Base-by-base conservation (phyloP, 2,888 invertebrate genomes). In the Hololepta plana region DNA sequence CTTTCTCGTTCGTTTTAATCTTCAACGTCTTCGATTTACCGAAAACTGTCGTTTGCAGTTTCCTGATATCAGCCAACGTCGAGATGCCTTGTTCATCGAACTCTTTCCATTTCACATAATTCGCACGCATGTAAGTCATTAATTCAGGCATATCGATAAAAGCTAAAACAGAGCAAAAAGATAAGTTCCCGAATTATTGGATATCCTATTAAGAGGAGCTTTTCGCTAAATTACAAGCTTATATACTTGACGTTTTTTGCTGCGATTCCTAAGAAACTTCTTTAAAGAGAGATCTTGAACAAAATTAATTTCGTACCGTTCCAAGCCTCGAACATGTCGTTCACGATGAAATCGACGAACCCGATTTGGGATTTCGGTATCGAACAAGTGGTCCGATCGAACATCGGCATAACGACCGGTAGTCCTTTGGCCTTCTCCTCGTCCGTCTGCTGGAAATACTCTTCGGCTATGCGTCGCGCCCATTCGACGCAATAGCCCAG, bases 321-420 rank as follows among this genome's bases (percentile, higher is more conserved):
- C 91, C 93, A 96, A 15, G 88, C 85, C 47, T 91, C 88, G 62
- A 95, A 87, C 87, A 96, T 91, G 47, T 91, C 91, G 42, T 84
- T 84, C 43, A 95, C 90, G 48, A 96, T 96, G 59, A 81, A 91
- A 56, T 96, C 96, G 36, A 93, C 81, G 58, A 96, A 96, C 30
- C 91, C 90, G 44, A 90, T 87, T 62, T 96, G 96, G 32, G 93
- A 90, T 58, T 91, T 85, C 27, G 96, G 93, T 49, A 98, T 85
- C 45, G 91, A 93, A 59, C 95, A 95, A 2, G 84, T 76, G 32
- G 72, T 67, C 39, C 93, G 70, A 57, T 96, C 95, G 56, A 96
- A 98, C 72, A 91, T 82, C 5, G 95, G 93, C 96, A 98, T 96
- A 35, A 95, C 88, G 5, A 96, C 85, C 1, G 96, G 95, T 44